Evolutionary conservation across 2,888 invertebrate genomes (phyloP), one percentile per base, ranked within the genome.

Genomic region (Tinea trinotella): DNA sequence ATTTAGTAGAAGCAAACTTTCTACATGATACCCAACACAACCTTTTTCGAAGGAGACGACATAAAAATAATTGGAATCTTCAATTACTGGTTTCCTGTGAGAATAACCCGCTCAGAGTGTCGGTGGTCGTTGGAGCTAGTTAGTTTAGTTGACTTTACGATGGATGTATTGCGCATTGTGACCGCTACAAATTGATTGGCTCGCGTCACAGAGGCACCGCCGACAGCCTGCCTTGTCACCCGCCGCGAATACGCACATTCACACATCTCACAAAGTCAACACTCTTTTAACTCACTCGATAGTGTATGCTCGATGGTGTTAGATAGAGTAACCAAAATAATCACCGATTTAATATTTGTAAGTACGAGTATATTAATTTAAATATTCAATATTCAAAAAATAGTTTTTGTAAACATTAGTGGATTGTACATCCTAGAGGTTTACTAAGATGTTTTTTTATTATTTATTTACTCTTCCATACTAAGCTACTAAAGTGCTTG

Each of bases 131-230:
- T 71, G 71, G 68, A 75, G 71, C 73, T 72, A 72, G 79, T 79
- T 80, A 76, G 70, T 68, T 67, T 61, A 62, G 60, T 61, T 64
- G 65, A 10, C 35, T 15, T 15, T 18, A 68, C 71, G 75, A 82
- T 77, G 72, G 75, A 82, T 77, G 72, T 77, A 79, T 80, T 72
- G 76, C 75, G 81, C 73, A 77, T 79, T 77, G 81, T 78, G 70
- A 40, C 61, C 62, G 60, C 68, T 71, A 82, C 83, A 83, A 84
- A 83, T 83, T 83, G 83, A 83, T 83, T 80, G 82, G 81, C 59
- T 46, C 62, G 64, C 75, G 70, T 69, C 76, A 74, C 74, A 76
- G 66, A 65, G 61, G 71, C 40, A 36, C 68, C 62, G 73, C 82
- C 81, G 81, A 71, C 76, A 70, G 73, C 71, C 71, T 74, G 73